phyloP scores from a whole-genome alignment of 2,888 invertebrate species.

The Cantharis nigra region DNA sequence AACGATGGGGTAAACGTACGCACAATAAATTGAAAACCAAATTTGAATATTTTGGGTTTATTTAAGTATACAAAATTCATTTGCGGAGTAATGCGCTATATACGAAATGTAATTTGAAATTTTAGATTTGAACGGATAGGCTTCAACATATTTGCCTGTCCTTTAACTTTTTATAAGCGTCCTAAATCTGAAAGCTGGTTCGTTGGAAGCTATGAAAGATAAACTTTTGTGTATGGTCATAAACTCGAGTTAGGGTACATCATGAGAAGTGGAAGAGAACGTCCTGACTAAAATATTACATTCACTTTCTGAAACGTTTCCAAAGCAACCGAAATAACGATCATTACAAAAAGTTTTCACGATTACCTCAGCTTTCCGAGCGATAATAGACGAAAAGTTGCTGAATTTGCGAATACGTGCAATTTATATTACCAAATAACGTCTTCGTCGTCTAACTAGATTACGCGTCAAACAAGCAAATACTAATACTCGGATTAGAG shows the following conservation, averaged over 20 bases:
- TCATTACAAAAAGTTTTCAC: slow-evolving; percentile 15
- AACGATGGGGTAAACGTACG: background rate
- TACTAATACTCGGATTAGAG: slow-evolving; percentile 17
- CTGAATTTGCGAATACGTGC: slow-evolving; percentile 5
- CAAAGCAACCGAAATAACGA: slow-evolving; percentile 13
- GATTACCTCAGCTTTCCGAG: background rate
- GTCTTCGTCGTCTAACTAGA: slow-evolving; percentile 7
- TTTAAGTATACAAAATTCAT: background rate
- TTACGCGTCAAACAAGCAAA: slow-evolving; percentile 11
- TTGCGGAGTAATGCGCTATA: background rate
- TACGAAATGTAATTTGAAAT: slow-evolving; percentile 4
- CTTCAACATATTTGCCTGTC: slow-evolving; percentile 28
- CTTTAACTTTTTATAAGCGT: slow-evolving; percentile 28
- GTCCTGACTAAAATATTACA: slow-evolving; percentile 19
- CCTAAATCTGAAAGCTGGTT: slow-evolving; percentile 27
- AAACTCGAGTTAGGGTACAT: slow-evolving; percentile 22
- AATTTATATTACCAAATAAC: slow-evolving; percentile 16
- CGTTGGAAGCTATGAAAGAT: slow-evolving; percentile 20
- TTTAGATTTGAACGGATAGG: slow-evolving; percentile 12
- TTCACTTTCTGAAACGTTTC: slow-evolving; percentile 16
- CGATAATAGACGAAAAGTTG: slow-evolving; percentile 8
- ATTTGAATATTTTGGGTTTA: slow-evolving; percentile 1
- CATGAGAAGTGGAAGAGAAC: slow-evolving; percentile 21
- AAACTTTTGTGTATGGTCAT: slow-evolving; percentile 28
- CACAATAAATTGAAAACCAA: slow-evolving; percentile 2